A percentile compares a stretch with the other conserved stretches of the same genome.
Conservation (phyloP, 2,888 invertebrate genomes). For the Anarsia innoxiella region DNA sequence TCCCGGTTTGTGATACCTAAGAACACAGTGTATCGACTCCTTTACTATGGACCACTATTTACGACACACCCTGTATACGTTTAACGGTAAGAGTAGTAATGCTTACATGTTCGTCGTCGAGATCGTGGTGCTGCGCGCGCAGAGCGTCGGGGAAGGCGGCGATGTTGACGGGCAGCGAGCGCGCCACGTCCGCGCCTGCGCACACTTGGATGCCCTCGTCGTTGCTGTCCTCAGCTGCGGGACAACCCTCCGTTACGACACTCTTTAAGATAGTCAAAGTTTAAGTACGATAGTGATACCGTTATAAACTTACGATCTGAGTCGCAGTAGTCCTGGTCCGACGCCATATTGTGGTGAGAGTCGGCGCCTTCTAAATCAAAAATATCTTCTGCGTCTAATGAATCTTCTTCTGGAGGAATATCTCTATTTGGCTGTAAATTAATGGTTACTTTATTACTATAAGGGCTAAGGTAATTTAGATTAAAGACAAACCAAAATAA, state of each 20-base stretch:
- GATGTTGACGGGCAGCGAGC: constrained; percentile 87
- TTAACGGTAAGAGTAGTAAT: neutral
- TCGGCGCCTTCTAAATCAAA: constrained; percentile 87
- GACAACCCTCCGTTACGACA: too few relatives aligned
- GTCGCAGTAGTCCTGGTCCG: constrained; percentile 82
- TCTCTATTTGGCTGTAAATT: constrained; percentile 43
- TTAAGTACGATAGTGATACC: too few relatives aligned
- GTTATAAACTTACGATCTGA: constrained; percentile 85
- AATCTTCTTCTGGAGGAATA: constrained; percentile 59
- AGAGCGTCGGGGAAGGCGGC: constrained; percentile 74
- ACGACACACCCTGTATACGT: neutral
- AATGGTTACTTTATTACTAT: too few relatives aligned
- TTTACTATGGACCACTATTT: too few relatives aligned
- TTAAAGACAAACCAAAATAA: too few relatives aligned
- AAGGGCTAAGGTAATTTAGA: too few relatives aligned
- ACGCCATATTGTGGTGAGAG: constrained; percentile 56
- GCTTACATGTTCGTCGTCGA: constrained; percentile 76
- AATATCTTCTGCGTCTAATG: constrained; percentile 80
- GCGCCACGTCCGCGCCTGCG: constrained; percentile 65
- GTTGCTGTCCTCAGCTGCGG: constrained; percentile 59
- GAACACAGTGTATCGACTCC: too few relatives aligned
- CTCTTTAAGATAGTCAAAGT: too few relatives aligned
- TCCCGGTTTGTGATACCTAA: too few relatives aligned
- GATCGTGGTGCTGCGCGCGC: constrained; percentile 26
- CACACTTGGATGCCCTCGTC: constrained; percentile 73